Percentiles rank a stretch among this genome's conserved stretches.
Evolutionary conservation across 2,888 invertebrate genomes (phyloP).

Genomic region (Trichacis sp.): DNA sequence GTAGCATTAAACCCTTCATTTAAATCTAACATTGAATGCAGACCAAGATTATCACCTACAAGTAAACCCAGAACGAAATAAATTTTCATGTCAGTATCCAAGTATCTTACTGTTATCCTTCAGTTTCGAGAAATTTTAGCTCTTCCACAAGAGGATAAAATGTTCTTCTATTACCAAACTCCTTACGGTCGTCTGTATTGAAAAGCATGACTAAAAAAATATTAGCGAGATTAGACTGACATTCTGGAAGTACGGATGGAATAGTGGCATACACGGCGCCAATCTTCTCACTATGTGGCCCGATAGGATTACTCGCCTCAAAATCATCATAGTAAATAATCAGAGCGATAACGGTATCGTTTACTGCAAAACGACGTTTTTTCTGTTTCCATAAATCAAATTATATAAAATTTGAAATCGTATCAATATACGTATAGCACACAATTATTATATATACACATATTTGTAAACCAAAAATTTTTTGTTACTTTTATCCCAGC

Average conservation of each 20-base stretch:
- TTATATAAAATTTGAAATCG: slow-evolving; percentile 2
- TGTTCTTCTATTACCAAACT: neutral
- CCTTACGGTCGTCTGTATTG: slow-evolving; percentile 8
- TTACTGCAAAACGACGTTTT: neutral
- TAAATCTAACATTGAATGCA: neutral
- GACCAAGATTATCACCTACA: neutral
- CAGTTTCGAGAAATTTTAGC: slow-evolving; percentile 2
- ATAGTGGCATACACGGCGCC: slow-evolving; percentile 6
- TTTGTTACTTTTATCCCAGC: too few species aligned
- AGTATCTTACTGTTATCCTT: slow-evolving; percentile 4
- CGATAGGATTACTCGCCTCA: slow-evolving; percentile 11
- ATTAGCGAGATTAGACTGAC: slow-evolving; percentile 9
- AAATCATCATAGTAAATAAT: slow-evolving; percentile 16
- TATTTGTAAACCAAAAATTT: too few species aligned
- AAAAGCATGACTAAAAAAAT: slow-evolving; percentile 5
- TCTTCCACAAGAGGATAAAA: slow-evolving; percentile 12
- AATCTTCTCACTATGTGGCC: slow-evolving; percentile 7
- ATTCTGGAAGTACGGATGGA: slow-evolving; percentile 8
- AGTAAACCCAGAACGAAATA: neutral
- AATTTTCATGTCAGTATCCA: neutral
- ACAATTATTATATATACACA: too few species aligned
- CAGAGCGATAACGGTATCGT: slow-evolving; percentile 1
- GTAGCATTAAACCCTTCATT: neutral
- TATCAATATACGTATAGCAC: too few species aligned
- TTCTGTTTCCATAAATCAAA: slow-evolving; percentile 6